Percentiles rank a stretch among this genome's conserved stretches.
Evolutionary conservation across 2,888 invertebrate genomes (phyloP).

Genomic region (Trachelus tabidus): DNA sequence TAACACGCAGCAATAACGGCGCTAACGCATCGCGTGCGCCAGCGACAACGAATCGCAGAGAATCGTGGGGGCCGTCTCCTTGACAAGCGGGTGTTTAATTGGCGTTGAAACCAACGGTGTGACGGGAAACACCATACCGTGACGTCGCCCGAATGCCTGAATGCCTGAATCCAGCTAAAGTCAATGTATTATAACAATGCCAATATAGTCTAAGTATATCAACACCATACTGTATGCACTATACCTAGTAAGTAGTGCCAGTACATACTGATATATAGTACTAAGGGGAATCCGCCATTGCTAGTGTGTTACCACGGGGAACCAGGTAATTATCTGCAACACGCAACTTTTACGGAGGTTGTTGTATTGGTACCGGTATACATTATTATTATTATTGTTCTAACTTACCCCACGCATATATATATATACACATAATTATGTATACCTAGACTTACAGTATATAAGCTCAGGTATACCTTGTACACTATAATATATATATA

Average conservation of each 20-base stretch:
- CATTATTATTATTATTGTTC: neutral
- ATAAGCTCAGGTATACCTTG: neutral
- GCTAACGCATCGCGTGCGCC: conserved; percentile 62
- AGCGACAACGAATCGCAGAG: conserved; percentile 58
- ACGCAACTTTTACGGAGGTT: conserved; percentile 50
- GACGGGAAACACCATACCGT: conserved; percentile 63
- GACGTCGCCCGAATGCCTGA: conserved; percentile 60
- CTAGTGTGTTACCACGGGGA: conserved; percentile 55
- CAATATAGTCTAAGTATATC: neutral
- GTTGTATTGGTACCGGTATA: conserved; percentile 1
- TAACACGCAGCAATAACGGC: conserved; percentile 56
- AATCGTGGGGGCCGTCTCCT: conserved; percentile 58
- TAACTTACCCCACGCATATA: conserved; percentile 15
- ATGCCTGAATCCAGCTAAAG: conserved; percentile 53
- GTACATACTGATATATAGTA: neutral
- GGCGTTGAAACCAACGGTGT: conserved; percentile 67
- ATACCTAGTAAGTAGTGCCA: neutral
- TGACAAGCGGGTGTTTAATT: conserved; percentile 67
- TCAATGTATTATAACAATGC: neutral
- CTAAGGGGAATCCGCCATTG: conserved; percentile 56
- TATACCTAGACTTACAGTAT: conserved; percentile 11
- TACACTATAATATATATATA: neutral
- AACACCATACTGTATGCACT: neutral
- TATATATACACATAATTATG: conserved; percentile 5
- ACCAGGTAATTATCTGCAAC: conserved; percentile 61